Percentiles rank a stretch among this genome's conserved stretches.
These are phyloP conservation scores for Diprion similis DNA, from an alignment of 1,140 invertebrate species.

Conservation along the genomic window DNA sequence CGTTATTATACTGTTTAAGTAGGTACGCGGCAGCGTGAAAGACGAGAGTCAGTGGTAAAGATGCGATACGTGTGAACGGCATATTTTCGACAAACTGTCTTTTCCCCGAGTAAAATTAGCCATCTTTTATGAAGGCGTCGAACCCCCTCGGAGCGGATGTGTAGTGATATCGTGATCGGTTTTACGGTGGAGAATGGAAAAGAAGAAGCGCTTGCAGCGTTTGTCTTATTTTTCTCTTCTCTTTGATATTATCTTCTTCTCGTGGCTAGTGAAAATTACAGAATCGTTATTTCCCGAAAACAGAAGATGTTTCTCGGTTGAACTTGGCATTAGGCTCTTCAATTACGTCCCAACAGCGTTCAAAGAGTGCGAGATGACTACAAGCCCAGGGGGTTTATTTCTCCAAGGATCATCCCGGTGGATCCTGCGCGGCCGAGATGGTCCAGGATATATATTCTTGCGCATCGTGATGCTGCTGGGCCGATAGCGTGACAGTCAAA, in stretches of 20 bases:
- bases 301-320: not conserved
- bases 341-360: not conserved
- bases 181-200: no score
- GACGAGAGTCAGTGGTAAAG: no score
- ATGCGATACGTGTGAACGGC: no score
- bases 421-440: not conserved
- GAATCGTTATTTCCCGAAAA: conserved; percentile 3
- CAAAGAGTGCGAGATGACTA: not conserved
- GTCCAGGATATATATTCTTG: not conserved
- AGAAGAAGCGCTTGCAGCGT: no score
- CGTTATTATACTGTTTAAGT: no score
- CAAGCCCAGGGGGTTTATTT: not conserved
- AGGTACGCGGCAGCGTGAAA: no score
- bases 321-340: not conserved
- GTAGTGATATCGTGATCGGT: no score
- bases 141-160: no score
- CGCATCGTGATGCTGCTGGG: conserved; percentile 22
- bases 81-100: no score
- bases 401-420: not conserved
- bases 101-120: no score
- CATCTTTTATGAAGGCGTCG: no score
- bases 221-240: no score
- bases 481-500: conserved; percentile 55
- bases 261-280: not conserved
- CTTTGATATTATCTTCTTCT: not conserved